Evolutionary conservation across 2,113 vertebrate genomes (phyloP).

Genomic region (Amazona vittata): DNA sequence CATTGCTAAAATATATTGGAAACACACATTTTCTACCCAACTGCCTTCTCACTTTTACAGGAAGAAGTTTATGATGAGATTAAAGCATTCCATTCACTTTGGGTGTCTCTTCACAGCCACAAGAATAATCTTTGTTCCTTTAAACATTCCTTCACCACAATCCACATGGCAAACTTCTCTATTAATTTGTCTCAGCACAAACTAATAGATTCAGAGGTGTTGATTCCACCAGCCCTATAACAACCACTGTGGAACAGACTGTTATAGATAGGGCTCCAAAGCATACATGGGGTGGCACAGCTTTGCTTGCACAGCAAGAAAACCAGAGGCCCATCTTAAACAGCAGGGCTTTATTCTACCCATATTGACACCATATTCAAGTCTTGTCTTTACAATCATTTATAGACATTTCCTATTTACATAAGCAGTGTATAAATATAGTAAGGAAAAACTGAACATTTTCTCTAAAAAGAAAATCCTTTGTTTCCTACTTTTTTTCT

Average conservation of each 20-base stretch:
- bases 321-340: not conserved
- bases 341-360: not conserved
- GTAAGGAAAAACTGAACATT: not conserved
- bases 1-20: not conserved
- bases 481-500: not conserved
- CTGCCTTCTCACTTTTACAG: not conserved
- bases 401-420: not conserved
- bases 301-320: not conserved
- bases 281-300: not conserved
- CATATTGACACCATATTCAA: not conserved
- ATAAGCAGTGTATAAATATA: not conserved
- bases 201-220: accelerated
- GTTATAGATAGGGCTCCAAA: not conserved
- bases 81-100: not conserved
- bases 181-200: not conserved
- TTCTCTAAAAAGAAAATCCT: not conserved
- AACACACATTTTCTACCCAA: not conserved
- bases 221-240: not conserved
- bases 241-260: not conserved
- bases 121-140: not conserved
- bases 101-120: not conserved
- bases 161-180: not conserved
- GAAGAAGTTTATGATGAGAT: not conserved
- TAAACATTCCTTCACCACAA: not conserved
- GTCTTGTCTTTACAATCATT: not conserved